These are phyloP conservation scores for Seriola rivoliana DNA, from an alignment of 2,113 vertebrate species.

Conservation along the genomic window DNA sequence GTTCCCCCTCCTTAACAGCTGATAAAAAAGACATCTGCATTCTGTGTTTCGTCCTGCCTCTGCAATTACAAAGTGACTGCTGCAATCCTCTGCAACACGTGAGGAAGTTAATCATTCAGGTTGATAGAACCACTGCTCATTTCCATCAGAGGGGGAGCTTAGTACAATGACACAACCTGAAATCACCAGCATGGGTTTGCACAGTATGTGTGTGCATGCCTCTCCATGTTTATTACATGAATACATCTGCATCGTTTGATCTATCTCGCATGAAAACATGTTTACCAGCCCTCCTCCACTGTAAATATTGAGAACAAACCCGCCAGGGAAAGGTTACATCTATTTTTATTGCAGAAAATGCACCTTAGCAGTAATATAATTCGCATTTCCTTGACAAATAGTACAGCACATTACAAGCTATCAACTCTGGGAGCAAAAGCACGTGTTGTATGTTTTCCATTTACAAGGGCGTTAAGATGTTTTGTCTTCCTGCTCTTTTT, in stretches of 20 bases:
- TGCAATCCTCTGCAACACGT: constrained; percentile 48
- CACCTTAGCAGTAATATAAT: constrained; percentile 14
- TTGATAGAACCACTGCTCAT: constrained; percentile 23
- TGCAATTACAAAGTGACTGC: constrained; percentile 44
- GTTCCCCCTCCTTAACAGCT: constrained; percentile 39
- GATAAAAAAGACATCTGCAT: constrained; percentile 68
- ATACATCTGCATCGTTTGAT: constrained; percentile 35
- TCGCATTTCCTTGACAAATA: constrained; percentile 10
- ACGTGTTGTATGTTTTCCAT: constrained; percentile 8
- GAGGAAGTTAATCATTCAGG: constrained; percentile 50
- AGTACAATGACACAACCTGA: constrained; percentile 28
- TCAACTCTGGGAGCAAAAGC: background rate
- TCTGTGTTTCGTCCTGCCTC: constrained; percentile 53
- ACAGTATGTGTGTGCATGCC: constrained; percentile 8
- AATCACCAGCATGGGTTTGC: constrained; percentile 15
- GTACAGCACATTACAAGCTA: background rate
- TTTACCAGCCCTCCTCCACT: constrained; percentile 19
- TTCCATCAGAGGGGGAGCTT: constrained; percentile 19
- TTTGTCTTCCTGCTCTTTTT: constrained; percentile 6
- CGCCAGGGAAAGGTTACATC: background rate
- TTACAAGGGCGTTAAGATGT: constrained; percentile 10
- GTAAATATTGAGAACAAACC: constrained; percentile 5
- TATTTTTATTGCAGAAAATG: constrained; percentile 12
- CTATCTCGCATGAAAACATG: constrained; percentile 34
- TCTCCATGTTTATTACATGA: constrained; percentile 31